phyloP scores from a whole-genome alignment of 2,888 invertebrate species.

The Megaustenia siamemsis region DNA sequence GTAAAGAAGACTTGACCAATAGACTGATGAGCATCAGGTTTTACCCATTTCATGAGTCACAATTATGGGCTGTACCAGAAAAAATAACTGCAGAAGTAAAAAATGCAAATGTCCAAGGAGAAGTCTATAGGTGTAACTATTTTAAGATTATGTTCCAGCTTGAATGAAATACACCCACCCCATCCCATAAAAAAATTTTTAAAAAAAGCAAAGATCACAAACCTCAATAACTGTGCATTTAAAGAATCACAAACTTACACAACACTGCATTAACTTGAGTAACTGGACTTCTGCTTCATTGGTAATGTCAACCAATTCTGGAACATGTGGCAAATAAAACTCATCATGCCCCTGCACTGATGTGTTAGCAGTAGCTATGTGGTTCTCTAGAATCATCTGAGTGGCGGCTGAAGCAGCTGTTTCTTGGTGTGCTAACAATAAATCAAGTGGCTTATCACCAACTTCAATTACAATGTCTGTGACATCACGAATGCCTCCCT shows the following conservation, averaged over 20 bases:
- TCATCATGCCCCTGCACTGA: neutral
- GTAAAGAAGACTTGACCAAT: no score
- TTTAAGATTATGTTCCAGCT: no score
- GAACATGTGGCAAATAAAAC: neutral
- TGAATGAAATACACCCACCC: no score
- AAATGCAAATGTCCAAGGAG: no score
- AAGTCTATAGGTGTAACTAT: no score
- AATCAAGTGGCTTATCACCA: neutral
- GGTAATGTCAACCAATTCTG: conserved; percentile 31
- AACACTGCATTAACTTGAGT: conserved; percentile 53
- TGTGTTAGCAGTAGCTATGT: neutral
- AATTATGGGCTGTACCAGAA: no score
- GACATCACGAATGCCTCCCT: conserved; percentile 6
- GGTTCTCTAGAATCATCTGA: neutral
- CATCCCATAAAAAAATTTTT: no score
- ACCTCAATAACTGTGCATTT: no score
- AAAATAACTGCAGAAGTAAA: no score
- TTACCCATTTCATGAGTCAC: no score
- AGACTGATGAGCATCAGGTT: no score
- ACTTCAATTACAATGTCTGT: neutral
- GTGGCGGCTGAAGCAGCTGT: neutral
- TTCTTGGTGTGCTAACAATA: neutral
- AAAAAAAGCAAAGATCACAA: no score
- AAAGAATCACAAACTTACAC: conserved; percentile 35
- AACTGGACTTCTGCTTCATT: conserved; percentile 14